Percentiles rank a stretch among this genome's conserved stretches.
These are phyloP conservation scores for Taenioides sp. DNA, from an alignment of 2,797 vertebrate genomes.

Conservation along the genomic window DNA sequence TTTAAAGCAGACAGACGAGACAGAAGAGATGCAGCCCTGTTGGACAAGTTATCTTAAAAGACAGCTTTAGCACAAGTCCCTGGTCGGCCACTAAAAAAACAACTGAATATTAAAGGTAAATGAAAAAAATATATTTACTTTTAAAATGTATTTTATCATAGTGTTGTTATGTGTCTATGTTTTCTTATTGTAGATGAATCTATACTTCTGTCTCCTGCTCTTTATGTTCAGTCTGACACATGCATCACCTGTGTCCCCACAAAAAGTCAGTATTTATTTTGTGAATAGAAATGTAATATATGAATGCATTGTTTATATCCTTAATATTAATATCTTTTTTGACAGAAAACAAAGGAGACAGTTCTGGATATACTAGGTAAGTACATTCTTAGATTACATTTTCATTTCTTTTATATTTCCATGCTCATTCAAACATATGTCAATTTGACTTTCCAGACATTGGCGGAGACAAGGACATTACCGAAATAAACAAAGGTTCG, in stretches of 20 bases:
- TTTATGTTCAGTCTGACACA: neutral
- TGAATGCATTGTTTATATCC: neutral
- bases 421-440: neutral
- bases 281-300: neutral
- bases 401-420: neutral
- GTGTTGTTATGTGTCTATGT: neutral
- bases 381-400: neutral
- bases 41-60: neutral
- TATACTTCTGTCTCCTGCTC: conserved; percentile 1
- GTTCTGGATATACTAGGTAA: neutral
- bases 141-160: neutral
- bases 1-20: conserved; percentile 3
- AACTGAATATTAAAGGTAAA: neutral
- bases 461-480: neutral
- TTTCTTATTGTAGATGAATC: neutral
- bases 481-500: conserved; percentile 2
- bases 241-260: neutral
- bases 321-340: neutral
- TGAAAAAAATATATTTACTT: neutral
- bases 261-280: neutral
- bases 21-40: neutral
- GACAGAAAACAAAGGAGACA: conserved; percentile 2
- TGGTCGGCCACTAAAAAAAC: neutral
- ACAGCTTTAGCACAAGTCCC: neutral
- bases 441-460: neutral